Base-by-base conservation (phyloP, 2,888 invertebrate genomes). In the Campopleginae sp. region DNA sequence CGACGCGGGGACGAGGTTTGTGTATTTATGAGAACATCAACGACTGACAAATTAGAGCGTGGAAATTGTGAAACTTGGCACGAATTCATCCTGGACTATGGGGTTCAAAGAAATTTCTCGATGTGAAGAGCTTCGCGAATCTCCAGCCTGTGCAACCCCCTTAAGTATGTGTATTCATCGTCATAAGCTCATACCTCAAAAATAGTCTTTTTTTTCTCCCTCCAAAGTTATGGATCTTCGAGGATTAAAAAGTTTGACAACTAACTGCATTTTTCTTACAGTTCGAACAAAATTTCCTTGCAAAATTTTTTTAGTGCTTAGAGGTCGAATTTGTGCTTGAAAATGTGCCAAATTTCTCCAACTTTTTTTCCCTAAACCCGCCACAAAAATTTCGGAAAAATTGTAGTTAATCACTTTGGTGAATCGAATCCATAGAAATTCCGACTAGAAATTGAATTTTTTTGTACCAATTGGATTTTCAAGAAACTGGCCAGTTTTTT, bases 11-110 rank as follows among this genome's bases (percentile, higher is more conserved):
- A n/a, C 38, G 10, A 33, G 48, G 27, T 2, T 70, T 77, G 77
- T 77, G 33, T 63, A 33, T 76, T 48, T 66, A 48, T 51, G 66
- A 42, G 38, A 54, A 77, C 46, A 66, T 66, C 51, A 51, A 66
- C 77, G 66, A 77, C 33, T 54, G 77, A 77, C 77, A 77, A 77
- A 77, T 77, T 66, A 66, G 63, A 77, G 66, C 66, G 38, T 38
- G n/a, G 54, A 65, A 66, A 77, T 77, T 77, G 77, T 54, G 54
- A 77, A 77, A 77, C 66, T 77, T 77, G 77, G 66, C 77, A 76
- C 65, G 65, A 38, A 76, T 51, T 76, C 23, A 65, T 12, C 17
- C 48, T 23, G 61, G 33, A 76, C 46, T 46, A 65, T 27, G 75
- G 38, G 33, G 31, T 63, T 46, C 63, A 27, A 19, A 19, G 46